These are phyloP conservation scores for Tipula confusa DNA, from an alignment of 2,888 invertebrate genomes.

Conservation along the genomic window DNA sequence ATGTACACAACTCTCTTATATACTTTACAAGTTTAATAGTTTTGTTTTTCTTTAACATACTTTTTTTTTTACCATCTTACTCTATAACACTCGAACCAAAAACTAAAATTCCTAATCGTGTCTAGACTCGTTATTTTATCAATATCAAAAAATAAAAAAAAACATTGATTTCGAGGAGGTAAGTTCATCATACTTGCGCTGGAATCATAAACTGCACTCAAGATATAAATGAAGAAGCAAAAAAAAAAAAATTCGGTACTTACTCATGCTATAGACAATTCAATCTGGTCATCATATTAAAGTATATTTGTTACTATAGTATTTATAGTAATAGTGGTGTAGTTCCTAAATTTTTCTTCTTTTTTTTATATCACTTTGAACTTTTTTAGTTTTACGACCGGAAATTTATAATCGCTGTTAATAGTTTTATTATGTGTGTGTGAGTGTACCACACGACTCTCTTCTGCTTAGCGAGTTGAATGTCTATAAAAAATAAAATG, in stretches of 20 bases:
- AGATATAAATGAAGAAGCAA: background rate
- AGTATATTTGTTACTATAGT: background rate
- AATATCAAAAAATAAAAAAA: slow-evolving; percentile 4
- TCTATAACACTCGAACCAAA: background rate
- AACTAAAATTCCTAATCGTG: slow-evolving; percentile 12
- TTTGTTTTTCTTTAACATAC: background rate
- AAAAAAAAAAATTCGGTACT: background rate
- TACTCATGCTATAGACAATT: slow-evolving; percentile 6
- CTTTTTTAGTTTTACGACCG: slow-evolving; percentile 1
- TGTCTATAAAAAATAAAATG: background rate
- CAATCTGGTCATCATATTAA: background rate
- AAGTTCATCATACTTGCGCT: slow-evolving; percentile 16
- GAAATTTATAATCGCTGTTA: slow-evolving; percentile 3
- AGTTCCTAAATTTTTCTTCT: background rate
- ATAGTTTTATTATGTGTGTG: background rate
- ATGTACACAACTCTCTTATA: background rate
- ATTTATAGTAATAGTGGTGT: background rate
- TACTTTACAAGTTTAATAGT: slow-evolving; percentile 20
- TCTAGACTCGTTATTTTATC: slow-evolving; percentile 25
- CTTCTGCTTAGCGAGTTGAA: background rate
- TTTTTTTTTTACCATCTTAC: background rate
- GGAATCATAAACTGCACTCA: background rate
- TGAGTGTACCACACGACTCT: too few relatives aligned
- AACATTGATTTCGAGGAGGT: slow-evolving; percentile 25
- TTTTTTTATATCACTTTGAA: slow-evolving; percentile 3